Evolutionary conservation across 2,113 vertebrate genomes (phyloP).

Genomic region (Ciconia maguari): DNA sequence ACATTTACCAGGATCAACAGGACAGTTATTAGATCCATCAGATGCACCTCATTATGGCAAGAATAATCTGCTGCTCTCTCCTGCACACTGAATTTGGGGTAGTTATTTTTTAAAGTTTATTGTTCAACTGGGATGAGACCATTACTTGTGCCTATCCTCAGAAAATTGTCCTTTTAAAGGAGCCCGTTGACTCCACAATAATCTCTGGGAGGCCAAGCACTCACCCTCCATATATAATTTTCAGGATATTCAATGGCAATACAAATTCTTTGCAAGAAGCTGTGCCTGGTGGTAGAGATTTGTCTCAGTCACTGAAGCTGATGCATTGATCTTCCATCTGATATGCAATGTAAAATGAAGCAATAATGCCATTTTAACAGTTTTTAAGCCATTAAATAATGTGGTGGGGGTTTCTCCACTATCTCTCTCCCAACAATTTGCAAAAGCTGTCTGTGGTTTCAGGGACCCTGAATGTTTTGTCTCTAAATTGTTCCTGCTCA

Average conservation of each 20-base stretch:
- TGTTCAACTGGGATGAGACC: not conserved
- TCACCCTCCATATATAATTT: not conserved
- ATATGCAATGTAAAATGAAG: not conserved
- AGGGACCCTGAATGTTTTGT: not conserved
- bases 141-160: not conserved
- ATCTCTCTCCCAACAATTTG: not conserved
- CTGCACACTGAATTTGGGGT: not conserved
- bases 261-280: not conserved
- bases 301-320: not conserved
- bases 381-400: not conserved
- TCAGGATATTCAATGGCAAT: not conserved
- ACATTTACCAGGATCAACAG: not conserved
- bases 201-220: not conserved
- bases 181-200: not conserved
- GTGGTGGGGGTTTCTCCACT: accelerated
- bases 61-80: not conserved
- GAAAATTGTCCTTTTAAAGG: not conserved
- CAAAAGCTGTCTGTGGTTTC: not conserved
- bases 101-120: not conserved
- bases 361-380: not conserved
- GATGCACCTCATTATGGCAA: not conserved
- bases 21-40: not conserved
- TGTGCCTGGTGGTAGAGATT: not conserved
- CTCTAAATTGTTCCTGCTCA: not conserved
- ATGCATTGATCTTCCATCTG: not conserved